Evolutionary conservation across 2,797 vertebrate species (phyloP).

Genomic region (Phyllotis vaccarum): DNA sequence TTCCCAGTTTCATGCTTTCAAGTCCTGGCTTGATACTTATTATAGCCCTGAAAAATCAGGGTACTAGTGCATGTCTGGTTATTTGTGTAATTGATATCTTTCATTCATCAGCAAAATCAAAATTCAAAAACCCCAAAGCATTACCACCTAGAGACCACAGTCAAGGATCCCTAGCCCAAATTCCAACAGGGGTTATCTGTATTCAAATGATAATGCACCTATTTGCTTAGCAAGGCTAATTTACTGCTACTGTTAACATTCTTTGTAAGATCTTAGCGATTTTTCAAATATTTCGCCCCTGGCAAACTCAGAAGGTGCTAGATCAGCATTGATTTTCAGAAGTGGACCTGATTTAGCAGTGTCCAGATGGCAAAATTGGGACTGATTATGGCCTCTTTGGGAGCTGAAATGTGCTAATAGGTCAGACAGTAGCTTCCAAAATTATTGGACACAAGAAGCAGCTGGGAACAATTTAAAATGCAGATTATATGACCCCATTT

Average conservation of each 20-base stretch:
- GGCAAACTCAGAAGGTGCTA: conserved; percentile 37
- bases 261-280: neutral
- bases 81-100: conserved; percentile 28
- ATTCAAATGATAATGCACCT: conserved; percentile 47
- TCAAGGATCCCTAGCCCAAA: conserved; percentile 27
- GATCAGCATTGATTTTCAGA: conserved; percentile 56
- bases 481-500: conserved; percentile 49
- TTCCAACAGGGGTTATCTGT: conserved; percentile 40
- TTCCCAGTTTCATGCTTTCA: neutral
- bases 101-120: conserved; percentile 48
- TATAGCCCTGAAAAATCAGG: neutral
- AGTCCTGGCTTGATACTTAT: neutral
- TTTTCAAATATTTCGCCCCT: conserved; percentile 7
- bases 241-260: conserved; percentile 6
- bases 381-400: conserved; percentile 72
- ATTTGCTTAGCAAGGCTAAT: conserved; percentile 68
- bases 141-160: neutral
- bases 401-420: conserved; percentile 68
- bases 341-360: conserved; percentile 68
- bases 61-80: neutral
- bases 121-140: neutral
- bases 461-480: conserved; percentile 77
- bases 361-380: conserved; percentile 73
- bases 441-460: conserved; percentile 61
- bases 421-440: conserved; percentile 57